Evolutionary conservation across 2,888 invertebrate genomes (phyloP).

Genomic region (Alviniconcha strummeri): DNA sequence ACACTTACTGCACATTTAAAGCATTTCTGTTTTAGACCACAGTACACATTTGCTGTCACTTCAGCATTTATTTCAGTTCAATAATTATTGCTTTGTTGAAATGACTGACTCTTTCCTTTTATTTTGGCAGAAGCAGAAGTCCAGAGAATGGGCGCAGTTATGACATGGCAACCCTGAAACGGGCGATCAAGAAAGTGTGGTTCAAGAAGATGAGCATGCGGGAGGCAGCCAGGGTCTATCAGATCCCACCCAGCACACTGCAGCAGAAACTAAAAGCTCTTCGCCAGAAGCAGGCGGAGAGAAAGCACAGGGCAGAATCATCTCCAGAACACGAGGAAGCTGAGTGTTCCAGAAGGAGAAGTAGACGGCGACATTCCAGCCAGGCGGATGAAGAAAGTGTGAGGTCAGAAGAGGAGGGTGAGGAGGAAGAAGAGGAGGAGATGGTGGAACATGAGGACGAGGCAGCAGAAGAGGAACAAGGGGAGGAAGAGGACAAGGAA

Average conservation of each 20-base stretch:
- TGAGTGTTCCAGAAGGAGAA: too few species aligned
- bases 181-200: constrained; percentile 31
- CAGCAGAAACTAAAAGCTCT: constrained; percentile 29
- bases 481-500: background rate
- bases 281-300: background rate
- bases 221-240: constrained; percentile 23
- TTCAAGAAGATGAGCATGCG: constrained; percentile 26
- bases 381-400: background rate
- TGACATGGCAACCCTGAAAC: constrained; percentile 1
- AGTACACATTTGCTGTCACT: too few species aligned
- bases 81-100: too few species aligned
- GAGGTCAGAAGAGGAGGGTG: background rate
- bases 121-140: background rate
- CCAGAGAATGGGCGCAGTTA: constrained; percentile 29
- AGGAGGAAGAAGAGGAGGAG: background rate
- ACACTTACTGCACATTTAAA: too few species aligned
- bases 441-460: background rate
- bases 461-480: background rate
- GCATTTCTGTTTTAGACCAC: too few species aligned
- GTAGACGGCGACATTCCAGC: background rate
- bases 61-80: too few species aligned
- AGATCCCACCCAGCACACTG: constrained; percentile 25
- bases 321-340: background rate
- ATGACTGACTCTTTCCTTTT: too few species aligned
- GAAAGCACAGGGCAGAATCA: background rate